A percentile compares a stretch with the other conserved stretches of the same genome.
Evolutionary conservation across 1,140 invertebrate genomes (phyloP).

Genomic region (Drosophila kanapiae): DNA sequence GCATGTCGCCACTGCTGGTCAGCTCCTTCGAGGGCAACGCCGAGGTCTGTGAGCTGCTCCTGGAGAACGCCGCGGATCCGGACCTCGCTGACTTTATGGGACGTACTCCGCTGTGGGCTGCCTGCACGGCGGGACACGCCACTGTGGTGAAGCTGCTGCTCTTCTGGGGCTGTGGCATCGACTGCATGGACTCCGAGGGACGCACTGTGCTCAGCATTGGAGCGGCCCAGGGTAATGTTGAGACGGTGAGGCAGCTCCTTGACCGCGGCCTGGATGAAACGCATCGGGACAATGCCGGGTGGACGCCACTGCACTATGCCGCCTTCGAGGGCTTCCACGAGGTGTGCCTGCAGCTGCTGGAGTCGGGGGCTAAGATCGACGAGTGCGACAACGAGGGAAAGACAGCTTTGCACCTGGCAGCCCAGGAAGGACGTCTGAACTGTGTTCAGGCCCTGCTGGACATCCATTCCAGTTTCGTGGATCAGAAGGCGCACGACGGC

Average conservation of each 20-base stretch:
- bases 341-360: conserved; percentile 94
- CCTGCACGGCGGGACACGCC: conserved; percentile 94
- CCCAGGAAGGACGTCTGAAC: conserved; percentile 91
- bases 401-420: conserved; percentile 94
- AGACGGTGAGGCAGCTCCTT: conserved; percentile 94
- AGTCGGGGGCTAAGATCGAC: conserved; percentile 96
- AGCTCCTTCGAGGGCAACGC: conserved; percentile 95
- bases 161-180: conserved; percentile 96
- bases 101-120: conserved; percentile 92
- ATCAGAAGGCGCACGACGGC: conserved; percentile 96
- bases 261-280: conserved; percentile 96
- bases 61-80: conserved; percentile 95
- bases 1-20: conserved; percentile 96
- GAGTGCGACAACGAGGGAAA: conserved; percentile 98
- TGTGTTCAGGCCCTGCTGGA: conserved; percentile 81
- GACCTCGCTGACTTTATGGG: conserved; percentile 93
- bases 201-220: conserved; percentile 95
- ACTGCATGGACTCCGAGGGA: conserved; percentile 95
- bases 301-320: conserved; percentile 97
- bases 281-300: conserved; percentile 95
- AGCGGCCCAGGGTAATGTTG: conserved; percentile 93
- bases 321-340: conserved; percentile 96
- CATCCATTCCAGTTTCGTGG: conserved; percentile 87
- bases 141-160: conserved; percentile 92
- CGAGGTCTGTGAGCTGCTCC: conserved; percentile 93